These are phyloP conservation scores for Drosophila bocqueti DNA, from an alignment of 1,140 invertebrate genomes.

Conservation along the genomic window DNA sequence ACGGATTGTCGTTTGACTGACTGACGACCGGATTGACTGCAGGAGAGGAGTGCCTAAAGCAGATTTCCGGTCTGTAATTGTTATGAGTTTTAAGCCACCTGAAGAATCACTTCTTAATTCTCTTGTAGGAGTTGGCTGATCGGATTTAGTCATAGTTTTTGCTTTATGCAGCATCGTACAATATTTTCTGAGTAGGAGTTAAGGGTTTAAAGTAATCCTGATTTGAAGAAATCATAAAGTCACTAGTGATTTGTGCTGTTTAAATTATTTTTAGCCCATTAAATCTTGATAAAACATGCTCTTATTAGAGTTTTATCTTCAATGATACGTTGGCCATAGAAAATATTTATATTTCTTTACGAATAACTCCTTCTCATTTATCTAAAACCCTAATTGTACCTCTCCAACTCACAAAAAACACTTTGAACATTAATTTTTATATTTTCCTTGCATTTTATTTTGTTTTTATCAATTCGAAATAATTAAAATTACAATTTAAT, in stretches of 20 bases:
- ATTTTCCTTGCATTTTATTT: slow-evolving; percentile 71
- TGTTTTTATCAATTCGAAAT: slow-evolving; percentile 76
- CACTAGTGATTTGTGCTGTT: too few relatives aligned
- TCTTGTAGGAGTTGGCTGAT: slow-evolving; percentile 62
- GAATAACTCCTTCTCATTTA: background rate
- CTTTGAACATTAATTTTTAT: slow-evolving; percentile 22
- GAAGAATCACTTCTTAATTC: slow-evolving; percentile 35
- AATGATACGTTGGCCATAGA: background rate
- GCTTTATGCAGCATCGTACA: background rate
- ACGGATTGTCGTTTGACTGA: slow-evolving; percentile 72
- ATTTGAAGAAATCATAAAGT: background rate
- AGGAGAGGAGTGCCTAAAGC: slow-evolving; percentile 56
- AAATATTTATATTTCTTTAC: background rate
- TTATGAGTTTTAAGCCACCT: slow-evolving; percentile 58
- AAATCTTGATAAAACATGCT: too few relatives aligned
- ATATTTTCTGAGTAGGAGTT: background rate
- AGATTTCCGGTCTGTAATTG: slow-evolving; percentile 82
- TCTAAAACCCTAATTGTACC: background rate
- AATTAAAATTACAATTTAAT: slow-evolving; percentile 83
- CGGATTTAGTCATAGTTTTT: slow-evolving; percentile 30
- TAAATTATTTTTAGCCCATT: background rate
- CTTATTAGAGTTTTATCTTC: background rate
- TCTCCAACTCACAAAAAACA: background rate
- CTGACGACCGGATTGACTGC: slow-evolving; percentile 37
- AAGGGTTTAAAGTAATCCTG: background rate